Base-by-base conservation (phyloP, 2,797 vertebrate species). In the Cottoperca gobio region DNA sequence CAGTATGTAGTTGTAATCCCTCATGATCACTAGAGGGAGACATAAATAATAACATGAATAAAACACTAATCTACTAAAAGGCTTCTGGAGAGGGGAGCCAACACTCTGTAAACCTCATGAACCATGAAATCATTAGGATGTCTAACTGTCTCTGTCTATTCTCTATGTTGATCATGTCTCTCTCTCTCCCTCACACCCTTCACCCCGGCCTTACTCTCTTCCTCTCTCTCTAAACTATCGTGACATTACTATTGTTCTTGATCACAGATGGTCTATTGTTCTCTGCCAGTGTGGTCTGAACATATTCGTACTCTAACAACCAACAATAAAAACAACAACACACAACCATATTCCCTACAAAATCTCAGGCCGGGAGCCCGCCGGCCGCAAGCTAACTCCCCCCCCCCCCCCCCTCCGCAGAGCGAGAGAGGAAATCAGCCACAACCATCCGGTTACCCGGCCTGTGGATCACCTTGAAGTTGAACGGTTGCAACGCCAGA, bases 211-310 rank as follows among this genome's bases (percentile, higher is more conserved):
- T 40, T 5, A 19, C 35, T 42, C 54, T 26, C 11, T 53, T 35
- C 49, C 26, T 26, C 28, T 59, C 55, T 40, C 39, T 48, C 33
- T 69, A 59, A 67, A 79, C 67, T 76, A 53, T 67, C 49, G 52
- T 78, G 81, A 88, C 81, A 81, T 78, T 7, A 42, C 50, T 63
- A 79, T 89, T 91, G 88, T 92, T 84, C 74, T 43, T 79, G 60
- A 61, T 77, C 88, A 85, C 91, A 93, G 90, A 93, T 93, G 92
- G 91, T 49, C 83, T 24, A 87, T 93, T 93, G 93, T 93, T 86
- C 86, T 81, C 54, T 7, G 13, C 43, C 81, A 74, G 43, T 83
- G 66, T 61, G 77, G 57, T 73, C 70, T 72, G 46, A 70, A 73
- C 19, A 2, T 42, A 52, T 77, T 49, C 65, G 64, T 33, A 54